phyloP scores from a whole-genome alignment of 2,888 invertebrate genomes.

The Drosophila picticornis region DNA sequence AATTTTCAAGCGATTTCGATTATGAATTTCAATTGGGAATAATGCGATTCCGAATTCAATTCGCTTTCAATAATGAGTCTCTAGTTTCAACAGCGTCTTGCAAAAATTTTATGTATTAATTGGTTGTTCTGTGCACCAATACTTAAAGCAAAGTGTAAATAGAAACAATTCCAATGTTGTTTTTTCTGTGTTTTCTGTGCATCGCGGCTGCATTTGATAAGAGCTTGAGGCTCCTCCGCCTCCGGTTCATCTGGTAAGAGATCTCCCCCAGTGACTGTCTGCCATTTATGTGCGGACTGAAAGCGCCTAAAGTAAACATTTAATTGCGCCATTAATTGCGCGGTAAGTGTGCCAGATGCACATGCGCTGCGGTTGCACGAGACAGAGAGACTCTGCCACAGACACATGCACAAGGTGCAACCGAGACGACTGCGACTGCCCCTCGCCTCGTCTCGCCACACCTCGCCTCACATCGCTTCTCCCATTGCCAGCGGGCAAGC shows the following conservation, averaged over 20 bases:
- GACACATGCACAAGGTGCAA: slow-evolving; percentile 18
- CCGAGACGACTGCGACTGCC: slow-evolving; percentile 5
- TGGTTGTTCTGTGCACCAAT: neutral
- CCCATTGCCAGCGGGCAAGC: slow-evolving; percentile 32
- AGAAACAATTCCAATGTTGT: neutral
- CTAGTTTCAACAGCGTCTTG: neutral
- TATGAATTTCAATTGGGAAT: neutral
- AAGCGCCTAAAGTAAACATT: slow-evolving; percentile 79
- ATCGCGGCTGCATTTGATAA: slow-evolving; percentile 15
- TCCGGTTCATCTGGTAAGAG: slow-evolving; percentile 12
- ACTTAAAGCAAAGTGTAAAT: neutral
- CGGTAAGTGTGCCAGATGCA: slow-evolving; percentile 78
- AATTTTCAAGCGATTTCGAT: neutral
- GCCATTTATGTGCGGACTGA: slow-evolving; percentile 62
- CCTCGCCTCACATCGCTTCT: neutral
- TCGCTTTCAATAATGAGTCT: neutral
- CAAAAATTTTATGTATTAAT: neutral
- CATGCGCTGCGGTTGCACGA: slow-evolving; percentile 40
- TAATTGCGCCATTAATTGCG: slow-evolving; percentile 77
- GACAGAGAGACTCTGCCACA: neutral
- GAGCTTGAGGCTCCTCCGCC: slow-evolving; percentile 3
- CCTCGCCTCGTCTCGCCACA: neutral
- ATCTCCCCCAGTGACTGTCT: slow-evolving; percentile 44
- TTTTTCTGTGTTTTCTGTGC: slow-evolving; percentile 3
- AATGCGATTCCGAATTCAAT: neutral